Conservation (phyloP, 2,797 vertebrate species). For the Falco naumanni region DNA sequence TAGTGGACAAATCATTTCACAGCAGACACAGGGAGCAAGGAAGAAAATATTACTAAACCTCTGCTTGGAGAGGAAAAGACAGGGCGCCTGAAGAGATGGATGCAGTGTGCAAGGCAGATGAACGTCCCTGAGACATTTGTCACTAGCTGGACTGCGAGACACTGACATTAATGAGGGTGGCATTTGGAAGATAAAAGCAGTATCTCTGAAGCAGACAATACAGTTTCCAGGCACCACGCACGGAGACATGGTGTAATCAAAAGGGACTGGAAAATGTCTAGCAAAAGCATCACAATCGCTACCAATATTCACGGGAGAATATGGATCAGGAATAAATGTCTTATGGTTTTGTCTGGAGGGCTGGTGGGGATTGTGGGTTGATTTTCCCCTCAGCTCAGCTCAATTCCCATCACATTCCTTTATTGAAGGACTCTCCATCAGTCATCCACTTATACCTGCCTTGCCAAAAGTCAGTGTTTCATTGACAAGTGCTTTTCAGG, state of each 20-base stretch:
- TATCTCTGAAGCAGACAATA: slow-evolving; percentile 40
- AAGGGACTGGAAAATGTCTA: not conserved
- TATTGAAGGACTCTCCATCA: slow-evolving; percentile 42
- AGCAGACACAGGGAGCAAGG: not conserved
- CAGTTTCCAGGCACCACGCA: not conserved
- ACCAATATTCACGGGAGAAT: not conserved
- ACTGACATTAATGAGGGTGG: slow-evolving; percentile 60
- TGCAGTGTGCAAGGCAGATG: not conserved
- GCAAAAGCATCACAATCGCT: not conserved
- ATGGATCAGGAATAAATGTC: not conserved
- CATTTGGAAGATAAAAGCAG: slow-evolving; percentile 65
- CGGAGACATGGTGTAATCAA: slow-evolving; percentile 6
- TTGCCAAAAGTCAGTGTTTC: slow-evolving; percentile 59
- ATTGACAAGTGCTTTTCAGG: slow-evolving; percentile 47
- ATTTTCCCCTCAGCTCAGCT: not conserved
- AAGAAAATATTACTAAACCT: not conserved
- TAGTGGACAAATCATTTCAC: not conserved
- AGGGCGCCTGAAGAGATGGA: not conserved
- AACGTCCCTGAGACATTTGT: slow-evolving; percentile 5
- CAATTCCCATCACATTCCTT: slow-evolving; percentile 35
- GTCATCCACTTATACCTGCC: slow-evolving; percentile 46
- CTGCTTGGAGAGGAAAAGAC: not conserved
- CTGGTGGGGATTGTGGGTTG: not conserved
- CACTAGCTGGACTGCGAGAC: not conserved
- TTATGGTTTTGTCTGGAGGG: not conserved